These are phyloP conservation scores for Aphodius granarius DNA, from an alignment of 2,888 invertebrate species.

Conservation along the genomic window DNA sequence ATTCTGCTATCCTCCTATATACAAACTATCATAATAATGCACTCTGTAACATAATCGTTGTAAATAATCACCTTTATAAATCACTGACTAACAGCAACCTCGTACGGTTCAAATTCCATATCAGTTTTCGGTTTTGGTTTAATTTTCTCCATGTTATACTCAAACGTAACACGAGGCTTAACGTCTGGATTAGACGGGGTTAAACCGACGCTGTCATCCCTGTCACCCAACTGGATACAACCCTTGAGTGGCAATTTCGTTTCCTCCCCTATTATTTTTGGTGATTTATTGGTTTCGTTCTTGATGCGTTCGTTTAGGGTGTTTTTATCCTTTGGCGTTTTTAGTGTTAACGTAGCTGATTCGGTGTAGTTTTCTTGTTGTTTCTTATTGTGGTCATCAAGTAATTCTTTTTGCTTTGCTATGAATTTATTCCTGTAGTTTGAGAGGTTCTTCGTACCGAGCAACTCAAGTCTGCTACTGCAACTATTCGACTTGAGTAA, in stretches of 20 bases:
- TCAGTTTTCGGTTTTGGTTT: slow-evolving; percentile 65
- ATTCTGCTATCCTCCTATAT: neutral
- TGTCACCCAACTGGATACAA: slow-evolving; percentile 34
- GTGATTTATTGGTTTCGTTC: slow-evolving; percentile 44
- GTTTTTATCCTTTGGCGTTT: slow-evolving; percentile 22
- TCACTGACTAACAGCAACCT: slow-evolving; percentile 45
- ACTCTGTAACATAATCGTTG: slow-evolving; percentile 22
- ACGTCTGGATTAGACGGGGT: slow-evolving; percentile 22
- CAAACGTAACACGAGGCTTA: slow-evolving; percentile 38
- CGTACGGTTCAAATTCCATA: slow-evolving; percentile 75
- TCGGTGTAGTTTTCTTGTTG: slow-evolving; percentile 31
- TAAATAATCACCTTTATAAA: slow-evolving; percentile 15
- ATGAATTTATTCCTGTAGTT: slow-evolving; percentile 39
- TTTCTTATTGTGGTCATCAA: slow-evolving; percentile 52
- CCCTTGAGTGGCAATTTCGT: slow-evolving; percentile 47
- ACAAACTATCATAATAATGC: slow-evolving; percentile 4
- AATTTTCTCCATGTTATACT: slow-evolving; percentile 57
- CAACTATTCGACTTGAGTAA: slow-evolving; percentile 86
- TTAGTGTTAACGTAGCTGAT: slow-evolving; percentile 18
- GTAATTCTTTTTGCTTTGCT: slow-evolving; percentile 39
- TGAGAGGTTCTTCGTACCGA: slow-evolving; percentile 63
- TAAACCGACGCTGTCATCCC: slow-evolving; percentile 31
- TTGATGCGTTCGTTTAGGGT: slow-evolving; percentile 26
- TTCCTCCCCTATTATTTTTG: slow-evolving; percentile 57
- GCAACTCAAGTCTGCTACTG: slow-evolving; percentile 78